Base-by-base conservation (phyloP, 2,113 vertebrate genomes). In the Malurus melanocephalus region DNA sequence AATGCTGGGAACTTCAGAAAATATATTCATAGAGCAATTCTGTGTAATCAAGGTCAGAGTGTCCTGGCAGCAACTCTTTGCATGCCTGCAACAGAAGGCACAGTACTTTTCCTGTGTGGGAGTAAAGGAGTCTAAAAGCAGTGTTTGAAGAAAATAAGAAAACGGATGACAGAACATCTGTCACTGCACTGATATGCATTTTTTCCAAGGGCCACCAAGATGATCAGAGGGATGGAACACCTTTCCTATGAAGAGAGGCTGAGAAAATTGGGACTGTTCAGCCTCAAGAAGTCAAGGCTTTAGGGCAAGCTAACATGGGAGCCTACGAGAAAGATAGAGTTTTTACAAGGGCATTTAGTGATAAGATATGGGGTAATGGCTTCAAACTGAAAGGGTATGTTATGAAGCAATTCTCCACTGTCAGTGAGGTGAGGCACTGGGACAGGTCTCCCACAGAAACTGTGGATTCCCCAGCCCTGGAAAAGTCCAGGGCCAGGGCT, bases 1-100 rank as follows among this genome's bases (percentile, higher is more conserved):
- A 86, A 85, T 33, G 14, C 30, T 71, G 13, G 17, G 27, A 88
- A 60, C 20, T 82, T 90, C 60, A 61, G 73, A 91, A 78, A 83
- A 75, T 2, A 21, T 33, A 67, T 71, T 71, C 32, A 72, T 21
- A 56, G 22, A 80, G 17, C 33, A 68, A 21, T 80, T 91, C 62
- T 67, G 28, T 21, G 17, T 51, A 66, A 56, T n/a, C 22, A 56
- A 93, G 72, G 86, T 74, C 66, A 66, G 64, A 85, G 56, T 3
- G 3, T 35, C 45, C 79, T 87, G 42, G 48, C 30, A 74, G 45
- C 38, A 48, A 32, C 59, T 48, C 62, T 53, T 81, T 45, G 17
- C 59, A 66, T 45, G 53, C 20, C 40, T 53, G 17, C 35, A 89
- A 91, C 56, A 80, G 67, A 82, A 92, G 40, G 56, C 53, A 81